phyloP scores from a whole-genome alignment of 1,140 invertebrate genomes.

The Ridgeia piscesae region DNA sequence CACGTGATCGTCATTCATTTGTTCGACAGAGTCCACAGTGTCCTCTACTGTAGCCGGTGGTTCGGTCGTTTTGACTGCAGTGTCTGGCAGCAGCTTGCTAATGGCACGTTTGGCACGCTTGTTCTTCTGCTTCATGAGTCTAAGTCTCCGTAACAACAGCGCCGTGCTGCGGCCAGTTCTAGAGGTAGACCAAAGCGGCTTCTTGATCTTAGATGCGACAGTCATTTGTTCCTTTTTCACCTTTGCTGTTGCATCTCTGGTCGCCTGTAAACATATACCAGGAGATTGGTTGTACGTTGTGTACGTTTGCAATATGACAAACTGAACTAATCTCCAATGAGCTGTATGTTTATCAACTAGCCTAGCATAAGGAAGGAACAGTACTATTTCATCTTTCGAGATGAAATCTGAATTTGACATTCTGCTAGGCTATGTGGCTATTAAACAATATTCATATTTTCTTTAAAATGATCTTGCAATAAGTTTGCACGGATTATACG shows the following conservation, averaged over 20 bases:
- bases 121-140: neutral
- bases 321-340: neutral
- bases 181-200: neutral
- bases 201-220: neutral
- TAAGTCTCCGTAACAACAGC: neutral
- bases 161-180: neutral
- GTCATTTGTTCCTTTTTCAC: neutral
- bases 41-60: neutral
- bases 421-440: neutral
- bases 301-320: neutral
- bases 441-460: neutral
- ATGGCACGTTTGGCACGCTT: neutral
- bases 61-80: neutral
- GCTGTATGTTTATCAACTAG: neutral
- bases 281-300: neutral
- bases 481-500: too few species aligned
- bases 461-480: too few species aligned
- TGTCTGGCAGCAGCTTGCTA: neutral
- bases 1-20: neutral
- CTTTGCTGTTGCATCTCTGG: neutral
- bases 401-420: neutral
- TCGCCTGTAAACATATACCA: neutral
- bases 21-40: neutral
- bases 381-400: neutral
- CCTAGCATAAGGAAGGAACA: neutral